Percentiles rank a stretch among this genome's conserved stretches.
Conservation (phyloP, 2,888 invertebrate genomes). For the Lampropteryx suffumata region DNA sequence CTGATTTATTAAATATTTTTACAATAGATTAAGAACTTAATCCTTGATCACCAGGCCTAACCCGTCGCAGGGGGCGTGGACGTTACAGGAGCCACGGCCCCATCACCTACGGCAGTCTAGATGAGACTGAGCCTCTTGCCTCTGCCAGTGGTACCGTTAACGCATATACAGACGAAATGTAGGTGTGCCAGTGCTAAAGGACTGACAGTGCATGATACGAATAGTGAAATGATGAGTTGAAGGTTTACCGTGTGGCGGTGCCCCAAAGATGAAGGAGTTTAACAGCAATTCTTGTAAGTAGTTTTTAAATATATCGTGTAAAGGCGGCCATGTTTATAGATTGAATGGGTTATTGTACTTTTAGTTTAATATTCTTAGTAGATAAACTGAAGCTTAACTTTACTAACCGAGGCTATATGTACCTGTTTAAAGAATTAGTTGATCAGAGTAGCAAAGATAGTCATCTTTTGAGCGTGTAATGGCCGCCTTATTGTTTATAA, state of each 20-base stretch:
- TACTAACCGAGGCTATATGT: too few relatives aligned
- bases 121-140: constrained; percentile 60
- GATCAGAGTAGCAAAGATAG: too few relatives aligned
- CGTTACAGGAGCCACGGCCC: constrained; percentile 72
- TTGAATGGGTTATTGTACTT: too few relatives aligned
- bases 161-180: constrained; percentile 72
- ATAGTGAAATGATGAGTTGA: not conserved
- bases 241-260: not conserved
- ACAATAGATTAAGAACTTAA: not conserved
- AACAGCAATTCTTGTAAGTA: not conserved
- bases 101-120: constrained; percentile 87
- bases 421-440: too few relatives aligned
- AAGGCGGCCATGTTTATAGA: too few relatives aligned
- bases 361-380: too few relatives aligned
- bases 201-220: constrained; percentile 9
- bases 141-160: constrained; percentile 63
- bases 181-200: constrained; percentile 25
- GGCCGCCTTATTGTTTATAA: not conserved
- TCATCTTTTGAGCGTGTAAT: not conserved
- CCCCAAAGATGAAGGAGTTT: not conserved
- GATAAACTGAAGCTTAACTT: too few relatives aligned
- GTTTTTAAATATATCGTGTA: not conserved
- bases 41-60: constrained; percentile 66
- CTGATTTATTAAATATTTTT: not conserved
- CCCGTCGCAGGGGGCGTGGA: constrained; percentile 76